phyloP scores from a whole-genome alignment of 2,888 invertebrate species.

The Apamea anceps region DNA sequence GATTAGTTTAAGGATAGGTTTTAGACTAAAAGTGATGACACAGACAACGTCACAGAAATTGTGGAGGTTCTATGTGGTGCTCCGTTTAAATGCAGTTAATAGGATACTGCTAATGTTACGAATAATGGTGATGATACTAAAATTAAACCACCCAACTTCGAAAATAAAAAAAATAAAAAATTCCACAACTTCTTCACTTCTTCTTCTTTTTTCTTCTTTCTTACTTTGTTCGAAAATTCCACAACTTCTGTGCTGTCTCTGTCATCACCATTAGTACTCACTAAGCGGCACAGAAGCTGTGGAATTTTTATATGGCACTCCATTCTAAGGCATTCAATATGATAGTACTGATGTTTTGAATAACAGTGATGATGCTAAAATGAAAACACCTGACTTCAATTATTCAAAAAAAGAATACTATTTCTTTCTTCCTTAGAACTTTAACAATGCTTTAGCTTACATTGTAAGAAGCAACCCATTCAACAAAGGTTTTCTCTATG shows the following conservation, averaged over 20 bases:
- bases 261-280: no score
- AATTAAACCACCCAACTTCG: not conserved
- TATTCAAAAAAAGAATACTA: not conserved
- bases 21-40: not conserved
- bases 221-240: no score
- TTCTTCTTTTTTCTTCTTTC: no score
- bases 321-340: not conserved
- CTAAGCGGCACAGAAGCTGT: not conserved
- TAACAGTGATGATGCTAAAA: not conserved
- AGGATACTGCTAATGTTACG: not conserved
- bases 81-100: not conserved
- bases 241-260: no score
- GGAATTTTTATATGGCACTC: not conserved
- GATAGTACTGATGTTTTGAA: not conserved
- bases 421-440: not conserved
- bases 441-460: not conserved
- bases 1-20: slow-evolving; percentile 4
- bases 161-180: no score
- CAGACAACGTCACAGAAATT: not conserved
- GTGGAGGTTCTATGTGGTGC: not conserved
- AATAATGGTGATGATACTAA: not conserved
- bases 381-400: not conserved
- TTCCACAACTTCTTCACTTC: no score
- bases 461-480: not conserved
- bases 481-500: not conserved